These are phyloP conservation scores for Pelobates fuscus DNA, from an alignment of 2,113 vertebrate genomes.

Conservation along the genomic window DNA sequence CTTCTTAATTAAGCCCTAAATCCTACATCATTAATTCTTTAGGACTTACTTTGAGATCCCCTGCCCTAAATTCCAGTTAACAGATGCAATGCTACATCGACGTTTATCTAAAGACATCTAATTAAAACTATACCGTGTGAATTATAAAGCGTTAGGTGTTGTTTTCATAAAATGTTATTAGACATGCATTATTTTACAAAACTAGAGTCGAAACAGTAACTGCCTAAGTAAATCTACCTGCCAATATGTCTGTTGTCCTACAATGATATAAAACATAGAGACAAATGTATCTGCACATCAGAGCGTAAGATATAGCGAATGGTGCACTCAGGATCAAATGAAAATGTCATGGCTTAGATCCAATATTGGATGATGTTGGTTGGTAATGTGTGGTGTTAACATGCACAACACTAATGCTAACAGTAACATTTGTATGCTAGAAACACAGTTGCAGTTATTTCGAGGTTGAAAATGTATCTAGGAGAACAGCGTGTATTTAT, in stretches of 20 bases:
- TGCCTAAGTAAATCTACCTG: not conserved
- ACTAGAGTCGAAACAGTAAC: not conserved
- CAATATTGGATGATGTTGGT: not conserved
- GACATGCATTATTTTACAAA: not conserved
- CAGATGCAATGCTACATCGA: no score
- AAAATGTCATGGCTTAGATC: not conserved
- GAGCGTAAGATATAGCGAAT: slow-evolving; percentile 19
- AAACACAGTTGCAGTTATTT: not conserved
- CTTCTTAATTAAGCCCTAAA: no score
- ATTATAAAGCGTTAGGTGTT: not conserved
- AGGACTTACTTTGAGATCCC: no score
- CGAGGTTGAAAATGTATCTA: not conserved
- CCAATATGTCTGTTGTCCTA: slow-evolving; percentile 24
- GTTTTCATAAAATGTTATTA: not conserved
- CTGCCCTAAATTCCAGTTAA: no score
- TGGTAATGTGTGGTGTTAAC: not conserved
- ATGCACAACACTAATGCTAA: not conserved
- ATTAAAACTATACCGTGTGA: not conserved
- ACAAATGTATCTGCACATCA: slow-evolving; percentile 16
- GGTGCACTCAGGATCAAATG: not conserved
- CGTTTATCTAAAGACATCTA: not conserved
- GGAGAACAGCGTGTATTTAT: not conserved
- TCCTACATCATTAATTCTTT: no score
- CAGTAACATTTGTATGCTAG: not conserved
- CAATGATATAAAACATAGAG: slow-evolving; percentile 17